These are phyloP conservation scores for Noctilio leporinus DNA, from an alignment of 2,113 vertebrate genomes.

Conservation along the genomic window DNA sequence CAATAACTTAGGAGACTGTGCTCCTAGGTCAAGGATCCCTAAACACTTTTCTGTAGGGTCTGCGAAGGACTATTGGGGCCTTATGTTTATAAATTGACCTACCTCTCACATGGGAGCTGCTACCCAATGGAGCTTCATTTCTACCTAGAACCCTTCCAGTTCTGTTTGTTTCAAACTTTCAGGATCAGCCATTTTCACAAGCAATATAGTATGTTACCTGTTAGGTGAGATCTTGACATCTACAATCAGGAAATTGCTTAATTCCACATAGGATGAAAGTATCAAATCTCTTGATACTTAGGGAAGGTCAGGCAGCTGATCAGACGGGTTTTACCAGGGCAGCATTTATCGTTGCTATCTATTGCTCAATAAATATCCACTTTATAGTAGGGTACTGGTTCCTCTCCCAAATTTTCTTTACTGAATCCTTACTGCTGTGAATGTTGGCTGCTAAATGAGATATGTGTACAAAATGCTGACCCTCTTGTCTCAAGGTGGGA, in stretches of 20 bases:
- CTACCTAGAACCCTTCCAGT: background rate
- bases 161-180: background rate
- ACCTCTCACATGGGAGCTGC: background rate
- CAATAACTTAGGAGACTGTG: background rate
- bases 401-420: background rate
- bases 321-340: background rate
- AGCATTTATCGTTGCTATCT: background rate
- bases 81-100: background rate
- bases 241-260: background rate
- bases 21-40: background rate
- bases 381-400: background rate
- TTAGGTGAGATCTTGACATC: background rate
- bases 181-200: conserved; percentile 6
- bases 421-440: background rate
- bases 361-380: background rate
- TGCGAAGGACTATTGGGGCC: background rate
- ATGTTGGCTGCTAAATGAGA: background rate
- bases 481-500: background rate
- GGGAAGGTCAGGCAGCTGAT: background rate
- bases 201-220: background rate
- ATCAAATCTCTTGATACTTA: background rate
- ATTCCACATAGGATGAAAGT: background rate
- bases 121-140: background rate
- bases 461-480: background rate
- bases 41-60: background rate